Percentiles rank a stretch among this genome's conserved stretches.
Evolutionary conservation across 2,888 invertebrate species (phyloP).

Genomic region (Drosophila borborema): DNA sequence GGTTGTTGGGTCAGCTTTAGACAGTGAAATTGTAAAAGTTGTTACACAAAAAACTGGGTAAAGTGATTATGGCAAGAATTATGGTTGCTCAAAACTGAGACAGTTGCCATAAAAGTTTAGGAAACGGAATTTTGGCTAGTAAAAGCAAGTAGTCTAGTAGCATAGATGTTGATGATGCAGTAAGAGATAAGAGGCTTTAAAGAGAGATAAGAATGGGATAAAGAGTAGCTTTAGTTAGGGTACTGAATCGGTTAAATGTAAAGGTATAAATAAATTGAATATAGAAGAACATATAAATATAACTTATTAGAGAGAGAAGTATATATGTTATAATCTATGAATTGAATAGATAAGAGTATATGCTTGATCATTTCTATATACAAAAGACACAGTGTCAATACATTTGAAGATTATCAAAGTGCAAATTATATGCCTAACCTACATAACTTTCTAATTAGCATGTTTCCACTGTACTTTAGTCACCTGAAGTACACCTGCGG

Average conservation of each 20-base stretch:
- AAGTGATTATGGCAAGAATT: constrained; percentile 29
- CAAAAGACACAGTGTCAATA: neutral
- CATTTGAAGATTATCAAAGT: neutral
- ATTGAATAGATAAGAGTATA: too few relatives aligned
- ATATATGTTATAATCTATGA: too few relatives aligned
- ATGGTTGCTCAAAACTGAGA: neutral
- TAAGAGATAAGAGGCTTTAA: neutral
- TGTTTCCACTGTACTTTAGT: neutral
- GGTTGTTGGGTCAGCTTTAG: constrained; percentile 44
- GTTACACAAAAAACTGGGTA: constrained; percentile 25
- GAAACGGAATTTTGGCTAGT: neutral
- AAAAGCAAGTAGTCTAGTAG: too few relatives aligned
- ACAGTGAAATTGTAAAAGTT: constrained; percentile 21
- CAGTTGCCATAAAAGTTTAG: constrained; percentile 19
- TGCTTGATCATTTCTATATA: neutral
- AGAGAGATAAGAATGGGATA: too few relatives aligned
- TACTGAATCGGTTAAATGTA: neutral
- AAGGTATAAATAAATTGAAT: neutral
- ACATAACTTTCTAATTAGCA: constrained; percentile 1
- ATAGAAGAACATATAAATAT: too few relatives aligned
- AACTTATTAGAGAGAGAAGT: too few relatives aligned
- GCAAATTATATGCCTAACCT: neutral
- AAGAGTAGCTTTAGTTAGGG: too few relatives aligned
- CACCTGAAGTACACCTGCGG: constrained; percentile 5
- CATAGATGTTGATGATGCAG: neutral